Percentiles rank a stretch among this genome's conserved stretches.
Conservation (phyloP, 2,888 invertebrate species). For the Spisula solida region DNA sequence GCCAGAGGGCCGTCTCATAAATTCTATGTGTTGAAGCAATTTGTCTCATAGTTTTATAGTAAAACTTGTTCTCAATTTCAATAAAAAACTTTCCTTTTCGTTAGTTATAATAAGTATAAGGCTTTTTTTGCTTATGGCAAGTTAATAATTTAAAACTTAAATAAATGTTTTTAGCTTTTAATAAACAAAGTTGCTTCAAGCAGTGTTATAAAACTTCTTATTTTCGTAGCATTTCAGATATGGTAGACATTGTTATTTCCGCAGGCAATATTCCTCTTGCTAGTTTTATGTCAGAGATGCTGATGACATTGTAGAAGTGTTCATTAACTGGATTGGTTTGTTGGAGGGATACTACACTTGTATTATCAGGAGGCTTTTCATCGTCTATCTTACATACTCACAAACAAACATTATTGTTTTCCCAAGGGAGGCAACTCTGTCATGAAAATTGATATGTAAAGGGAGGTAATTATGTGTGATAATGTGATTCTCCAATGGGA, state of each 20-base stretch:
- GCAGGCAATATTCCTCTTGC: neutral
- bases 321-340: slow-evolving; percentile 1
- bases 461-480: slow-evolving; percentile 1
- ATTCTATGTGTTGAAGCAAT: neutral
- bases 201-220: too few relatives aligned
- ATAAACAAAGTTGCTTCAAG: too few relatives aligned
- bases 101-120: too few relatives aligned
- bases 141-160: too few relatives aligned
- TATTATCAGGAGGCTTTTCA: neutral
- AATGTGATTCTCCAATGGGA: neutral
- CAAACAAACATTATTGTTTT: neutral
- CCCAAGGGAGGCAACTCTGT: neutral
- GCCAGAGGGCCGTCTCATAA: neutral
- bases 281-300: neutral
- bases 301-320: neutral
- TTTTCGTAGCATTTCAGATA: too few relatives aligned
- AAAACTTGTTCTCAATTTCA: too few relatives aligned
- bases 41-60: neutral
- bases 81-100: too few relatives aligned
- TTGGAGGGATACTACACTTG: neutral
- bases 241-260: neutral
- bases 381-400: neutral
- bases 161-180: too few relatives aligned
- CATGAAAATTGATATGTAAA: neutral
- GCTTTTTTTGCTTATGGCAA: too few relatives aligned